These are phyloP conservation scores for Oryzias melastigma DNA, from an alignment of 2,113 vertebrate species.

Conservation along the genomic window DNA sequence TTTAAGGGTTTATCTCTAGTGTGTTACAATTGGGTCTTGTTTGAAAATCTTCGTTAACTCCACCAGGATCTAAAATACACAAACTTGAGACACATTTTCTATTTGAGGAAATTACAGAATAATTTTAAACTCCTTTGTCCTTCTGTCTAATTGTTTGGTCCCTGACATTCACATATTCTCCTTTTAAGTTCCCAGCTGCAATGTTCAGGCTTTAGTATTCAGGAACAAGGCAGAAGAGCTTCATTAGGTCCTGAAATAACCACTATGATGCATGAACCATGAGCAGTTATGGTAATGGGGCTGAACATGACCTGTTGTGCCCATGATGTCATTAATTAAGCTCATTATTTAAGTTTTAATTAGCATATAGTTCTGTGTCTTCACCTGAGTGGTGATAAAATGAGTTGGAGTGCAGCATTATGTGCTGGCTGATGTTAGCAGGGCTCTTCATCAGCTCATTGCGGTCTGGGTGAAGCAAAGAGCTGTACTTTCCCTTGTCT, in stretches of 20 bases:
- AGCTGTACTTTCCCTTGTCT: slow-evolving; percentile 28
- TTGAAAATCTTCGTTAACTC: too few species aligned
- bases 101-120: too few species aligned
- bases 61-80: too few species aligned
- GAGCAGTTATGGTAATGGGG: slow-evolving; percentile 38
- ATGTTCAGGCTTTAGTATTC: slow-evolving; percentile 13
- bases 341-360: slow-evolving; percentile 36
- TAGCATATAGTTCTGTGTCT: slow-evolving; percentile 28
- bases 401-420: slow-evolving; percentile 23
- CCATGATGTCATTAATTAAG: slow-evolving; percentile 46
- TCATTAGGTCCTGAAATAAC: slow-evolving; percentile 40
- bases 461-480: slow-evolving; percentile 12
- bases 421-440: slow-evolving; percentile 17
- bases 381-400: slow-evolving; percentile 32
- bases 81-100: too few species aligned
- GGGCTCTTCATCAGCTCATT: slow-evolving; percentile 14
- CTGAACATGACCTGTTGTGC: slow-evolving; percentile 35
- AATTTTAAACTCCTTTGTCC: too few species aligned
- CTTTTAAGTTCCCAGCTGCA: too few species aligned
- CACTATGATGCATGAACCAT: slow-evolving; percentile 40
- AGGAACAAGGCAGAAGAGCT: slow-evolving; percentile 16
- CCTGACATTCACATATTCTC: too few species aligned
- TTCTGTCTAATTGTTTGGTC: too few species aligned
- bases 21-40: too few species aligned
- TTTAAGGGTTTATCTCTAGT: too few species aligned